Base-by-base conservation (phyloP, 2,113 vertebrate species). In the Chunga burmeisteri region DNA sequence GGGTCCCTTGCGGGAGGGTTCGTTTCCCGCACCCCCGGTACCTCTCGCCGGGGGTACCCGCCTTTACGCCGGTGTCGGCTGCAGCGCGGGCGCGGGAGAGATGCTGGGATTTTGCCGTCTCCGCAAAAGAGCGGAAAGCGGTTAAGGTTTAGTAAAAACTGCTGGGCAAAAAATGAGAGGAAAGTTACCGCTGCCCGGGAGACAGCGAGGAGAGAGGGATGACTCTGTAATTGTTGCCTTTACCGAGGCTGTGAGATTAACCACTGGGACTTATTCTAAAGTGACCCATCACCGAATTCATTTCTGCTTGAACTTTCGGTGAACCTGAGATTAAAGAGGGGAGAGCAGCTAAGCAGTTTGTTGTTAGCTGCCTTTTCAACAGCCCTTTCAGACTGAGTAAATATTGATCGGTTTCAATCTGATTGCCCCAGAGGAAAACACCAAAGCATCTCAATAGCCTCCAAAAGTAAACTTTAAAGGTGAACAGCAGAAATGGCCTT, bases 351-450 rank as follows among this genome's bases (percentile, higher is more conserved):
- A 98, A 98, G 98, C 98, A 98, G 98, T 98, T 98, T 98, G 98
- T 98, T 99, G 98, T 97, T 98, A 98, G 98, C 98, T 98, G 98
- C 97, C 98, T 99, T 98, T 98, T 98, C 98, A 99, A 98, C 98
- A 98, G 97, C 97, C 98, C 98, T 98, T 98, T 98, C 98, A 98
- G 98, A 98, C 98, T 98, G 98, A 98, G 98, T 98, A 98, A 99
- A 99, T 99, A 99, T 99, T 98, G 98, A 99, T 99, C 97, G 97
- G 97, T 96, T 98, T 98, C 98, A 98, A 98, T 98, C 98, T 98
- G 98, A 98, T 98, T 98, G 98, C 98, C 98, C 98, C 97, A 98
- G 98, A 98, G 98, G 97, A 98, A 98, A 98, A 98, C 98, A 97
- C 96, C 97, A 88, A 88, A 82, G 97, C 97, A 98, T 98, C 97